phyloP scores from a whole-genome alignment of 2,113 vertebrate genomes.

The Monopterus albus region DNA sequence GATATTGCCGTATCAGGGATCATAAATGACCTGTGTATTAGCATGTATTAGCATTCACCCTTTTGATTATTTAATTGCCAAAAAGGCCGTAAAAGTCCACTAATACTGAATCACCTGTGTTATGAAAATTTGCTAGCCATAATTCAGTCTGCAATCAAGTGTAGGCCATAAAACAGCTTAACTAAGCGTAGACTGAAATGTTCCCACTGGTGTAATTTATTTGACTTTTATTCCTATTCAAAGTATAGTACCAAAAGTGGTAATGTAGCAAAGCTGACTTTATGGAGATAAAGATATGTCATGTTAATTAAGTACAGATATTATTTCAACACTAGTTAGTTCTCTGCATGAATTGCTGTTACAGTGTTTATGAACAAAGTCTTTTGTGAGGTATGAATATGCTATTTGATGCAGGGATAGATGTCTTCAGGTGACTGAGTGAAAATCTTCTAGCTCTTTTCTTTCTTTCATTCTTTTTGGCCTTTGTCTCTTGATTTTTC shows the following conservation, averaged over 20 bases:
- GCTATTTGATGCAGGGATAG: neutral
- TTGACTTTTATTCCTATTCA: slow-evolving; percentile 12
- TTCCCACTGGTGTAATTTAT: slow-evolving; percentile 12
- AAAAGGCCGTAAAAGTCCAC: slow-evolving; percentile 40
- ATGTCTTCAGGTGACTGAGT: neutral
- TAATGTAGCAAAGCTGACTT: too few species aligned
- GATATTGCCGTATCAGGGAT: slow-evolving; percentile 38
- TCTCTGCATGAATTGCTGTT: neutral
- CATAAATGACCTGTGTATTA: slow-evolving; percentile 36
- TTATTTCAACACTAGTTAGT: neutral
- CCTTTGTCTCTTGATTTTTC: slow-evolving; percentile 1
- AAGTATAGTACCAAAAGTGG: too few species aligned
- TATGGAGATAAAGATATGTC: too few species aligned
- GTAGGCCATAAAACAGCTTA: slow-evolving; percentile 12
- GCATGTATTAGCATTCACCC: slow-evolving; percentile 15
- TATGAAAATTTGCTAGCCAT: slow-evolving; percentile 16
- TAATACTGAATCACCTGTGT: slow-evolving; percentile 33
- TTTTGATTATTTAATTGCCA: slow-evolving; percentile 51
- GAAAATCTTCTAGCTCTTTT: too few species aligned
- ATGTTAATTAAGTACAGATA: too few species aligned
- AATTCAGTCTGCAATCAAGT: slow-evolving; percentile 23
- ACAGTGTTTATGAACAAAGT: neutral
- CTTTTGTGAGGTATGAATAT: neutral
- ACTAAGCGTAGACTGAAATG: slow-evolving; percentile 5
- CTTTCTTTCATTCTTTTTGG: neutral